Conservation (phyloP, 35 echinoderm and acorn worm genomes). For the Apostichopus californicus region DNA sequence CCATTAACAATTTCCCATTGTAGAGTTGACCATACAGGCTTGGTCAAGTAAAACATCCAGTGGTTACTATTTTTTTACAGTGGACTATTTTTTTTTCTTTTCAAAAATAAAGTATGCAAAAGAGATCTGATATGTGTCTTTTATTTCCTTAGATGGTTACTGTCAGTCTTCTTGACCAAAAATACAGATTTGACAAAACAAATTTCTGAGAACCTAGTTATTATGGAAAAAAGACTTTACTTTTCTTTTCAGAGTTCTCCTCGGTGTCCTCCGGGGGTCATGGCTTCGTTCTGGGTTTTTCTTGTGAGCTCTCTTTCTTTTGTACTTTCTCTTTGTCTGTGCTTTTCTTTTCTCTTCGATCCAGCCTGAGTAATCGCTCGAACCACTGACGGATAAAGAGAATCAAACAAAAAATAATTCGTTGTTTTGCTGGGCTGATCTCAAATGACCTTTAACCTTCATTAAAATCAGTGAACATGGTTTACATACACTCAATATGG, state of each 20-base stretch:
- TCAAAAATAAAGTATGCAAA: too few species aligned
- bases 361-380: slow-evolving; percentile 98
- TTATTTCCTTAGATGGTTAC: too few species aligned
- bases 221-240: not conserved
- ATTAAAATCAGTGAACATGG: too few species aligned
- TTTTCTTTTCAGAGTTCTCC: slow-evolving; percentile 73
- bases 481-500: too few species aligned
- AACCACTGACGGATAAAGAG: slow-evolving; percentile 59
- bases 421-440: not conserved
- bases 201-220: too few species aligned
- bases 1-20: too few species aligned
- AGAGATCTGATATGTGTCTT: too few species aligned
- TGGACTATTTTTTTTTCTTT: too few species aligned
- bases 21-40: not conserved
- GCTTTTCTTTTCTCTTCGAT: slow-evolving; percentile 81
- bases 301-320: slow-evolving; percentile 20
- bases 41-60: not conserved
- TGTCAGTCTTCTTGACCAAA: too few species aligned
- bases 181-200: too few species aligned
- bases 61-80: too few species aligned
- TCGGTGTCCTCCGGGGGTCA: slow-evolving; percentile 29
- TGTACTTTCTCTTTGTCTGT: slow-evolving; percentile 52
- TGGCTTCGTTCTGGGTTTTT: slow-evolving; percentile 28
- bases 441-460: not conserved
- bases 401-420: not conserved